phyloP scores from a whole-genome alignment of 2,113 vertebrate genomes.

The Dipodomys stephensi region DNA sequence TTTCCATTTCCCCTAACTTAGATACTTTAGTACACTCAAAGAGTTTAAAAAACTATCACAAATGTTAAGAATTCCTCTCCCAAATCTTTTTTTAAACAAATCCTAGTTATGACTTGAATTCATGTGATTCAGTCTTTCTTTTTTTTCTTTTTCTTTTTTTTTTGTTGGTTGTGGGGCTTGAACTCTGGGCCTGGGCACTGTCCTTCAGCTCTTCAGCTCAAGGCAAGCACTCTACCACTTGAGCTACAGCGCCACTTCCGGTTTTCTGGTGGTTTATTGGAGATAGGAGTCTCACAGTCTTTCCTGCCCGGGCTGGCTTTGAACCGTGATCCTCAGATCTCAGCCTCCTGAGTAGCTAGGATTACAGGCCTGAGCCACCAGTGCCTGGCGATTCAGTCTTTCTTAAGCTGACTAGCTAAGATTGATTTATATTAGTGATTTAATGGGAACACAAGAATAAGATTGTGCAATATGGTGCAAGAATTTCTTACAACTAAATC shows the following conservation, averaged over 20 bases:
- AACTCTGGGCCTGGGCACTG: too few species aligned
- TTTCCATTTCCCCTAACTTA: not conserved
- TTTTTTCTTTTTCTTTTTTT: too few species aligned
- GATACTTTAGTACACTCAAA: not conserved
- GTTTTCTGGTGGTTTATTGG: too few species aligned
- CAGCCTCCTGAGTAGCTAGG: too few species aligned
- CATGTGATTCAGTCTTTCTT: not conserved
- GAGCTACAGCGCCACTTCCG: too few species aligned
- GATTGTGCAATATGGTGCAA: not conserved
- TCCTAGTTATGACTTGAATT: not conserved
- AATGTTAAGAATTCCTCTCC: not conserved
- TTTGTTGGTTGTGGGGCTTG: too few species aligned
- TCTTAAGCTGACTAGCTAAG: not conserved
- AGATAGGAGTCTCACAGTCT: too few species aligned
- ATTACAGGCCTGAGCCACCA: too few species aligned
- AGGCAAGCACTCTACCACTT: too few species aligned
- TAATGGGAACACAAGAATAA: conserved; percentile 36
- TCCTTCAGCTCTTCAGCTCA: too few species aligned
- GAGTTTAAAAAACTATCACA: conserved; percentile 22
- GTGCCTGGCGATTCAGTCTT: not conserved
- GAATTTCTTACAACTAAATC: not conserved
- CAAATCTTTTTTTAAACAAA: not conserved
- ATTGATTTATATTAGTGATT: conserved; percentile 26
- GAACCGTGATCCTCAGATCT: too few species aligned
- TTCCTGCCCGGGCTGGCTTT: too few species aligned